These are phyloP conservation scores for Agonopterix subpropinquella DNA, from an alignment of 2,888 invertebrate genomes.

Conservation along the genomic window DNA sequence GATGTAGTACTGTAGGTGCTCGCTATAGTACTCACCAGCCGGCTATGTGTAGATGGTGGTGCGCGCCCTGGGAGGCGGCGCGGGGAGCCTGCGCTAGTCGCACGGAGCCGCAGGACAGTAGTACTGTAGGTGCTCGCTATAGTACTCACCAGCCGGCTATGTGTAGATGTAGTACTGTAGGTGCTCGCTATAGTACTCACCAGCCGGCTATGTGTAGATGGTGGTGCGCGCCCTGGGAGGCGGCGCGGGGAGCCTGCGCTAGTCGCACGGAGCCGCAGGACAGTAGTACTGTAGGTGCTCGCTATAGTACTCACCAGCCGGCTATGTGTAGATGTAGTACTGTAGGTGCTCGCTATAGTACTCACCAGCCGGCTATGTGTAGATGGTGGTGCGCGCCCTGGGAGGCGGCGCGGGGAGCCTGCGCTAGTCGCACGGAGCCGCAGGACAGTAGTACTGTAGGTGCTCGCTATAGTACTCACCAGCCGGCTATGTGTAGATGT, in stretches of 20 bases:
- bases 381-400: conserved; percentile 75
- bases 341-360: neutral
- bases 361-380: conserved; percentile 75
- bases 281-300: conserved; percentile 60
- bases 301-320: conserved; percentile 57
- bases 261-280: conserved; percentile 81
- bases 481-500: conserved; percentile 76
- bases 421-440: conserved; percentile 74
- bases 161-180: conserved; percentile 69
- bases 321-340: conserved; percentile 77
- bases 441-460: conserved; percentile 79
- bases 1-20: conserved; percentile 44
- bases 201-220: conserved; percentile 77
- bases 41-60: conserved; percentile 76
- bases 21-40: conserved; percentile 57
- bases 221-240: conserved; percentile 72
- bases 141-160: conserved; percentile 72
- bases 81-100: conserved; percentile 65
- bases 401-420: conserved; percentile 68
- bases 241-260: conserved; percentile 59
- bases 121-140: conserved; percentile 23
- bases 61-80: conserved; percentile 70
- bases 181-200: conserved; percentile 32
- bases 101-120: conserved; percentile 83
- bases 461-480: conserved; percentile 41